Percentiles rank a stretch among this genome's conserved stretches.
Conservation (phyloP, 2,113 vertebrate species). For the Oreochromis tanganicae region DNA sequence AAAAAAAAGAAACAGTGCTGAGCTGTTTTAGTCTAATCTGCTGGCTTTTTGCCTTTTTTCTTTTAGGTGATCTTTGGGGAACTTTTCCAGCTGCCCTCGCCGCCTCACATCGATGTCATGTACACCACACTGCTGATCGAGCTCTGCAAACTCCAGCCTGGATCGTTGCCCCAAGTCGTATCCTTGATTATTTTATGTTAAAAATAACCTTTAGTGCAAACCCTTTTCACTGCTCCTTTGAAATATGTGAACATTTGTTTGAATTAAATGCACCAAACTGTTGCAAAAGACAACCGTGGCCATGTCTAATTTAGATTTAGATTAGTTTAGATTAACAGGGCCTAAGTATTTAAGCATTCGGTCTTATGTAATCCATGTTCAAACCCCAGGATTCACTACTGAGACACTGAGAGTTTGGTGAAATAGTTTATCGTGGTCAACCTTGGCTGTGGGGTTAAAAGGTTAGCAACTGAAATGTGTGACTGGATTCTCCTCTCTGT, state of each 20-base stretch:
- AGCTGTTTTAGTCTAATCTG: background rate
- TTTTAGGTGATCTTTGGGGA: slow-evolving; percentile 92
- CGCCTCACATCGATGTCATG: slow-evolving; percentile 93
- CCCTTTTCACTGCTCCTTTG: background rate
- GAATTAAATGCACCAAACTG: background rate
- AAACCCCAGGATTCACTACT: background rate
- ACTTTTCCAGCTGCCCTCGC: slow-evolving; percentile 85
- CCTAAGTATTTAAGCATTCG: background rate
- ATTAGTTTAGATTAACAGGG: background rate
- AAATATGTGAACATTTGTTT: background rate
- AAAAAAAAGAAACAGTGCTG: rapidly evolving
- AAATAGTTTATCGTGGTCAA: background rate
- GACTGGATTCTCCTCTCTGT: background rate
- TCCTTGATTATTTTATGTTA: slow-evolving; percentile 70
- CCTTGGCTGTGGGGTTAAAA: background rate
- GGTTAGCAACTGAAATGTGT: rapidly evolving
- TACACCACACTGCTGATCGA: slow-evolving; percentile 97
- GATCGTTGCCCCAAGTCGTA: slow-evolving; percentile 98
- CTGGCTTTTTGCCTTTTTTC: background rate
- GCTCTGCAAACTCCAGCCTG: slow-evolving; percentile 95
- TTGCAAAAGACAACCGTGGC: background rate
- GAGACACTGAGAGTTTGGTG: background rate
- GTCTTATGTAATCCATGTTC: background rate
- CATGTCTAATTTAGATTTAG: background rate
- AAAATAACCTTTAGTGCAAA: background rate